Conservation (phyloP, 2,113 vertebrate species). For the Corythornis madagascariensis region DNA sequence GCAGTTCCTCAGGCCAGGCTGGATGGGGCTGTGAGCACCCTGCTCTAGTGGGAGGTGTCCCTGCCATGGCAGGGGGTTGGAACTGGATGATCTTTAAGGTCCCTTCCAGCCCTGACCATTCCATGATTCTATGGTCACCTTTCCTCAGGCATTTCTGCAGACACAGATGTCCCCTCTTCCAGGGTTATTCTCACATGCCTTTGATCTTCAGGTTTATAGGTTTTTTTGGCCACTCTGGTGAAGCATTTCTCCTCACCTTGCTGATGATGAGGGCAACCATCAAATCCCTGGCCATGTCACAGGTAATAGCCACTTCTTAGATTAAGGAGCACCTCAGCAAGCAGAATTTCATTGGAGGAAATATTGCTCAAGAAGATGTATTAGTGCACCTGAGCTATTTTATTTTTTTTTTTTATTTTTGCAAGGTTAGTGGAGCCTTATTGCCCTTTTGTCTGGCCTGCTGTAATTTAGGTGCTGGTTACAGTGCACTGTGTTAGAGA, state of each 20-base stretch:
- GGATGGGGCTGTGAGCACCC: no score
- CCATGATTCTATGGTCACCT: not conserved
- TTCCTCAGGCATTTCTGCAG: not conserved
- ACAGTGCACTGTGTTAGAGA: not conserved
- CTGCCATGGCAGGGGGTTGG: no score
- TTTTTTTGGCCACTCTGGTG: not conserved
- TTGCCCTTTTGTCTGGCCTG: not conserved
- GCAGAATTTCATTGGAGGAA: slow-evolving; percentile 1
- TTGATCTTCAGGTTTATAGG: not conserved
- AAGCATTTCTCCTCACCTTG: not conserved
- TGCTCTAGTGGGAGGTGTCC: no score
- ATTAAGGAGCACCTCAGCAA: slow-evolving; percentile 22
- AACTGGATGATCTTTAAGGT: no score
- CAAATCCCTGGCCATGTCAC: not conserved
- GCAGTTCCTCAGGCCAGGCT: no score
- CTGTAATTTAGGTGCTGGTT: not conserved
- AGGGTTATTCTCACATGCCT: not conserved
- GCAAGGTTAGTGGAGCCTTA: not conserved
- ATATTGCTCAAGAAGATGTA: slow-evolving; percentile 34
- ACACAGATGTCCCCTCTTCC: not conserved
- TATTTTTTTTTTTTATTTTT: not conserved
- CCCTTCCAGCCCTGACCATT: no score
- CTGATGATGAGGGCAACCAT: not conserved
- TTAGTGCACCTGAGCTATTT: not conserved
- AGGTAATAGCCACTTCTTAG: slow-evolving; percentile 11